Base-by-base conservation (phyloP, 1,140 invertebrate genomes). In the Ylistrum balloti region DNA sequence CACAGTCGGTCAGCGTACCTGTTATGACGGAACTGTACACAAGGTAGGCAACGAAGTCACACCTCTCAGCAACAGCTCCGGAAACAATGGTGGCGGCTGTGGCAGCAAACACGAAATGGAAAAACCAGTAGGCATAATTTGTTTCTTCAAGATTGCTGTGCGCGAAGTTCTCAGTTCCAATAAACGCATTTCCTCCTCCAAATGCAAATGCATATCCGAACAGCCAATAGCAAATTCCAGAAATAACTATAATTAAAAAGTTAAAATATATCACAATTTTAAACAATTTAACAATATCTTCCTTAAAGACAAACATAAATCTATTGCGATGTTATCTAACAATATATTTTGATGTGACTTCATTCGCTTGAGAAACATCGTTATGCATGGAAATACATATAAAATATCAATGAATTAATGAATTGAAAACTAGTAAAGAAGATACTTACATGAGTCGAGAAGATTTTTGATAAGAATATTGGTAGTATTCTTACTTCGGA, bases 381-480 rank as follows among this genome's bases (percentile, higher is more conserved):
- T 45, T 13, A 17, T 13, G 17, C 20, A 45, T 45, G 17, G 17
- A 13, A 15, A 7, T 38, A 38, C 5, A 45, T 17, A 45, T 45
- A 17, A 15, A 45, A 45, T 45, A 17, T 13, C 17, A 45, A 13
- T 45, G n/a, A n/a, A n/a, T 45, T 13, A 38, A 38, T 38, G 13
- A 38, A 38, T 7, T 13, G 35, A 38, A 38, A 38, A 38, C 13
- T 38, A 38, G 13, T 38, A 13, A 38, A 38, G 13, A 13, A 38
- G 13, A 38, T 88, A 97, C 97, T 96, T 95, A 97, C 97, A 97
- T 33, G 97, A 95, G 94, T 97, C 97, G 1, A 97, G 92, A n/a
- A 97, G 92, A 93, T 97, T 97, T 94, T 97, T 97, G 93, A 97
- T 96, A 3, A 97, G 94, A 89, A 97, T 97, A 92, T 97, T 97